Evolutionary conservation across 2,888 invertebrate species (phyloP).

Genomic region (Geotrupes spiniger): DNA sequence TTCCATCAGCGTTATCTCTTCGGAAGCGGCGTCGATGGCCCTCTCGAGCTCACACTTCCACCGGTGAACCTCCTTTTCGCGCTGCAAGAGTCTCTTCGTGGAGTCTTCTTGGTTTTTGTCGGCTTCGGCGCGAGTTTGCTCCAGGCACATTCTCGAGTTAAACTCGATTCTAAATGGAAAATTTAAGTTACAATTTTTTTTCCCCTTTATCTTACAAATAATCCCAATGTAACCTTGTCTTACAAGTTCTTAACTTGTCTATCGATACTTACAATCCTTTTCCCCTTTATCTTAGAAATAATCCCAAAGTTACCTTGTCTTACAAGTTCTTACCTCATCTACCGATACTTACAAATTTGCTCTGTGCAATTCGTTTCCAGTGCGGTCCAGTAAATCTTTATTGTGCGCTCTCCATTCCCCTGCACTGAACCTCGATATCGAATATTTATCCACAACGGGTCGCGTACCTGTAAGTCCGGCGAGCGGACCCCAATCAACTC

Average conservation of each 20-base stretch:
- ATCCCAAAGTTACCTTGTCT: too few species aligned
- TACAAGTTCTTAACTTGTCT: too few species aligned
- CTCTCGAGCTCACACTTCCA: conserved; percentile 76
- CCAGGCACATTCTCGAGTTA: conserved; percentile 62
- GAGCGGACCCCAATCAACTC: conserved; percentile 70
- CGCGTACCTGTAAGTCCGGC: conserved; percentile 69
- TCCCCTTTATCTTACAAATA: not conserved
- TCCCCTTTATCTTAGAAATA: not conserved
- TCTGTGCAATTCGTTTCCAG: conserved; percentile 39
- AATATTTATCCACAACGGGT: conserved; percentile 73
- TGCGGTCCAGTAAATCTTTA: conserved; percentile 42
- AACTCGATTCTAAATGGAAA: conserved; percentile 55
- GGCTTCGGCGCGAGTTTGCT: conserved; percentile 62
- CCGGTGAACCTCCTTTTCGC: conserved; percentile 66
- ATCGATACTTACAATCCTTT: conserved; percentile 33
- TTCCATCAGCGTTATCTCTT: conserved; percentile 68
- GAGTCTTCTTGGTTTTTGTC: conserved; percentile 69
- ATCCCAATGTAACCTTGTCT: too few species aligned
- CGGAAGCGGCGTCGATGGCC: conserved; percentile 64
- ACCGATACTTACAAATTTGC: conserved; percentile 38
- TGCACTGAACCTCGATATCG: conserved; percentile 68
- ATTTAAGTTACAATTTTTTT: not conserved
- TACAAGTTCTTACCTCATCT: too few species aligned
- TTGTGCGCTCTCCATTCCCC: conserved; percentile 65
- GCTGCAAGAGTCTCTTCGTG: conserved; percentile 61